Evolutionary conservation across 2,113 vertebrate species (phyloP).

Genomic region (Herpetotheres cachinnans): DNA sequence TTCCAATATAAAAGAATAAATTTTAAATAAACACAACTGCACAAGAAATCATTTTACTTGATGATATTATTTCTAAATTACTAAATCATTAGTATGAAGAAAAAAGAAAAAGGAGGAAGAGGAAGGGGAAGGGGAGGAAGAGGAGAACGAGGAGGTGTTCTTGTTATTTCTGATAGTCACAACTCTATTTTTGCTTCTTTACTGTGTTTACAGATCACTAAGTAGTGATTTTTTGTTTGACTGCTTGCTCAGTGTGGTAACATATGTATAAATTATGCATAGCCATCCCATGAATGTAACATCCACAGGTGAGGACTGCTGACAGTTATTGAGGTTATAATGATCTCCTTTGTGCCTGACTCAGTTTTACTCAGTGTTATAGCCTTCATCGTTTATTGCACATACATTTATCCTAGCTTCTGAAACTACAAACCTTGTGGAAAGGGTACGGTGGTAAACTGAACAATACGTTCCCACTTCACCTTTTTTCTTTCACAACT

Average conservation of each 20-base stretch:
- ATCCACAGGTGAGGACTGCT: neutral
- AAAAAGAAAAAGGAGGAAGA: neutral
- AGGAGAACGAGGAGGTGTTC: neutral
- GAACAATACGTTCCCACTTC: neutral
- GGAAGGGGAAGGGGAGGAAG: neutral
- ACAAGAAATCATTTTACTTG: neutral
- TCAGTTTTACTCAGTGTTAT: neutral
- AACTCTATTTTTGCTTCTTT: neutral
- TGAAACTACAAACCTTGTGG: neutral
- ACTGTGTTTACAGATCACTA: neutral
- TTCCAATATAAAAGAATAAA: neutral
- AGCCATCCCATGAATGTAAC: neutral
- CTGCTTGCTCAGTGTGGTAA: neutral
- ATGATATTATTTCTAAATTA: neutral
- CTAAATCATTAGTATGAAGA: neutral
- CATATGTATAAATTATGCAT: neutral
- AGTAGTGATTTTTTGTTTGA: neutral
- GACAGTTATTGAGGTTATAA: neutral
- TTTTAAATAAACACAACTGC: neutral
- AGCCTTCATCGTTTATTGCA: neutral
- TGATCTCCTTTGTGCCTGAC: neutral
- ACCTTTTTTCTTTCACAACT: neutral
- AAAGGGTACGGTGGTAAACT: neutral
- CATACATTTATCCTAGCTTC: neutral
- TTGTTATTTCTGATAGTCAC: neutral